Base-by-base conservation (phyloP, 2,888 invertebrate species). In the Tenodera sinensis region DNA sequence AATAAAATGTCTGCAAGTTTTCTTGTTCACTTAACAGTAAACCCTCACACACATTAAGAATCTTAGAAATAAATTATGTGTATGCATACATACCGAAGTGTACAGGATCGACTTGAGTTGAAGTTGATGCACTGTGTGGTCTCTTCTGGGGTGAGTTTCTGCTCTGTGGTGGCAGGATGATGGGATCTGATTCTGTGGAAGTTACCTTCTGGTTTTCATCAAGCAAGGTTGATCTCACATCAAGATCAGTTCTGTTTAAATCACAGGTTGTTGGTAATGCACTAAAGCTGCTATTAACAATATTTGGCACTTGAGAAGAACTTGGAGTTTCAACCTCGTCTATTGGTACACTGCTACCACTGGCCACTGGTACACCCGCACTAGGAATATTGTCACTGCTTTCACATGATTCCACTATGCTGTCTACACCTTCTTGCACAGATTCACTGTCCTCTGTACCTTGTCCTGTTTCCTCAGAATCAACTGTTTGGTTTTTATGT, bases 81-180 rank as follows among this genome's bases (percentile, higher is more conserved):
- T 71, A 3, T 71, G 25, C 20, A 71, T 71, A 92, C 95, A 95
- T 94, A 97, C 97, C 97, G 92, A 97, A 97, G 94, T 97, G 96
- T 94, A 96, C 96, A 85, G 96, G 96, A 93, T 97, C 97, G 91
- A 97, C 97, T 95, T 97, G 97, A 14, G 97, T 97, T 91, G 96
- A 96, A 85, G 97, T 96, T 82, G 97, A 96, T 91, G 97, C 96
- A 94, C 96, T 97, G 92, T 96, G 95, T 89, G 97, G 97, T 93
- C 97, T 94, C 93, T 96, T 96, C 90, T 95, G 95, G 81, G 96
- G 96, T 71, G 96, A 96, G 27, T 71, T 89, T 88, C 81, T 88
- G 42, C 47, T 30, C 30, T 28, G 83, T 4, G 85, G 54, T 15
- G 54, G 83, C 42, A 85, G 30, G 27, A 82, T 93, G 92, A 91